Conservation (phyloP, 92 coral and sea anemone genomes). For the Bergia sp. region DNA sequence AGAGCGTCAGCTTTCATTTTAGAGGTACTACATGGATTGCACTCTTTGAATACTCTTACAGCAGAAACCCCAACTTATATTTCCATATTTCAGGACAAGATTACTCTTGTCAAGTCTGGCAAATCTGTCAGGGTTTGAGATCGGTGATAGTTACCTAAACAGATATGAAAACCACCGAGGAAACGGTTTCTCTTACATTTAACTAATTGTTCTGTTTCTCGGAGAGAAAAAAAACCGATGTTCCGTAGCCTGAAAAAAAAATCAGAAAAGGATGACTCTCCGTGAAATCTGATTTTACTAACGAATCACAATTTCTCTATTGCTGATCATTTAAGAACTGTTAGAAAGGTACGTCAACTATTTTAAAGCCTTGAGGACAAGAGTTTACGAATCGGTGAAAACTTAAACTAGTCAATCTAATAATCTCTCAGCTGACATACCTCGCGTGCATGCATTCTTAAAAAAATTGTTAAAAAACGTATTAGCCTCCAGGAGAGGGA, state of each 20-base stretch:
- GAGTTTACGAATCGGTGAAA: no score
- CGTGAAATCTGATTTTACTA: no score
- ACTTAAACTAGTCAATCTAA: no score
- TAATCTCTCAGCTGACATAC: no score
- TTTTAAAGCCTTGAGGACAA: no score
- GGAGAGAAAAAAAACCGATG: neutral
- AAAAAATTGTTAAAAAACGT: no score
- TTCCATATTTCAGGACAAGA: no score
- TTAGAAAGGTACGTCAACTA: no score
- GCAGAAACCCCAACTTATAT: neutral
- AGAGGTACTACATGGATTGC: neutral
- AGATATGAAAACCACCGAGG: neutral
- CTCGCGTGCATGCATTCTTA: no score
- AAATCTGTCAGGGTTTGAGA: neutral
- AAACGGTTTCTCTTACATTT: neutral
- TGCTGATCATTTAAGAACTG: no score
- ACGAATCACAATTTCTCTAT: no score
- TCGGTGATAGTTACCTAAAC: neutral
- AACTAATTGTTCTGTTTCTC: neutral
- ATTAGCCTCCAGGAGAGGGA: no score
- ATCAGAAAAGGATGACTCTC: neutral
- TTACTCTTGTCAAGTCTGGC: neutral
- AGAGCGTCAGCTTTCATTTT: neutral
- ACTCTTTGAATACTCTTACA: neutral
- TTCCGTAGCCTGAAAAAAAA: neutral